Evolutionary conservation across 2,113 vertebrate species (phyloP), one percentile per base, ranked within the genome.

Genomic region (Suncus etruscus): DNA sequence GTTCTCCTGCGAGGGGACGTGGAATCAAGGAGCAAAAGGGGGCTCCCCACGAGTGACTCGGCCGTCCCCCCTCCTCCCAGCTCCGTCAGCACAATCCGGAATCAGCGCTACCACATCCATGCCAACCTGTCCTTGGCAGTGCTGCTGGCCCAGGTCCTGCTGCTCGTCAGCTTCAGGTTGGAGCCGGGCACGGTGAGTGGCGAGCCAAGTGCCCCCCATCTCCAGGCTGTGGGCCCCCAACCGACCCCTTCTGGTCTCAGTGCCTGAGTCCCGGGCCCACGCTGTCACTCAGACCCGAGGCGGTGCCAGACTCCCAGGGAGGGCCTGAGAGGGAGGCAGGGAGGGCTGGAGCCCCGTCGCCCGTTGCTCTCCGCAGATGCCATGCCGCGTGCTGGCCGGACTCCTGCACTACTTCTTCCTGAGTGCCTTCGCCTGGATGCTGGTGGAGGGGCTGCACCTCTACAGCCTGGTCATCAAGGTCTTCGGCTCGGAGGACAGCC

Each of bases 381-480:
- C 98, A 8, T 99, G 99, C 97, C 99, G 98, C 94, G 97, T 98
- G 63, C 97, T 99, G 98, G 99, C 99, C 0, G 91, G 98, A 83
- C 98, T 99, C 25, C 98, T 99, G n/a, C 99, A 99, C 95, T 99
- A 98, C 98, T 99, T 99, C 98, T 99, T 99, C 96, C 97, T 99
- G 97, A 99, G 99, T 70, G 98, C 98, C 1, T 99, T 99, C 73
- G 98, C 99, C 0, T 99, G 99, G 99, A 99, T 99, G 99, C 97
- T 99, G 96, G 98, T 99, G 95, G 99, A 99, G 95, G 99, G 99
- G 39, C 98, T 99, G 90, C 99, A 99, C 94, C 98, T 99, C 39
- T 99, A 99, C 98, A 99, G 99, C 81, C 98, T 99, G 99, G 99
- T 99, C 91, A 97, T 99, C 96, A 99, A 98, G 97, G 99, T 99